phyloP scores from a whole-genome alignment of 2,888 invertebrate genomes.

The Dolomedes plantarius region DNA sequence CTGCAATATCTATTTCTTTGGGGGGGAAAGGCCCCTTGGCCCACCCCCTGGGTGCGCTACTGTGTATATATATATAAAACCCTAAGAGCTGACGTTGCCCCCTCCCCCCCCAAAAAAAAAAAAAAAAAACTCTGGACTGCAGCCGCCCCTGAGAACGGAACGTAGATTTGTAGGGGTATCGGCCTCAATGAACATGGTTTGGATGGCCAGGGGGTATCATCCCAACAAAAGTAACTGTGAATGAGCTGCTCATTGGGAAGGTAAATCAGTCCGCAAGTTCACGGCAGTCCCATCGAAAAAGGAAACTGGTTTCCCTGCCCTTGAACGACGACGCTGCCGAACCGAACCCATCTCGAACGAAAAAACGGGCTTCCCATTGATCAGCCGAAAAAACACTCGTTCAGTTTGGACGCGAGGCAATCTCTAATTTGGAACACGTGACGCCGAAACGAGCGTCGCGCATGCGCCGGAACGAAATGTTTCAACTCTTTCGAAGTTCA shows the following conservation, averaged over 20 bases:
- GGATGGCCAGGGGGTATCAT: no score
- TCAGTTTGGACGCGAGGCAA: slow-evolving; percentile 11
- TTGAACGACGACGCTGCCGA: slow-evolving; percentile 13
- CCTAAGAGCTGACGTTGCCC: no score
- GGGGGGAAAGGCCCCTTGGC: no score
- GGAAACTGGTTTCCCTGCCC: slow-evolving; percentile 51
- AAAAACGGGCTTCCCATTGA: slow-evolving; percentile 20
- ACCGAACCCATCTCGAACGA: slow-evolving; percentile 23
- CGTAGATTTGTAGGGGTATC: neutral
- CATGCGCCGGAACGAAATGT: slow-evolving; percentile 17
- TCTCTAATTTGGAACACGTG: slow-evolving; percentile 48
- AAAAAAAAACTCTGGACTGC: no score
- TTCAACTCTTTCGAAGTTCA: slow-evolving; percentile 18
- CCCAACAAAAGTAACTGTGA: no score
- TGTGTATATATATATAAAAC: no score
- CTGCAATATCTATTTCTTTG: no score
- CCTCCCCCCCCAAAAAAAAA: no score
- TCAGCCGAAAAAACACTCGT: neutral
- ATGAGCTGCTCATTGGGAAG: slow-evolving; percentile 14
- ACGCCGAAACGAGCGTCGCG: slow-evolving; percentile 18
- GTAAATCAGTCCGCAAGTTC: slow-evolving; percentile 41
- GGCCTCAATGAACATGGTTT: no score
- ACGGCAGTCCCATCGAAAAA: slow-evolving; percentile 48
- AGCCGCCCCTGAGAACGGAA: no score
- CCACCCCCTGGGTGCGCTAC: no score